phyloP scores from a whole-genome alignment of 2,888 invertebrate genomes.

The Heliconius ethilla region DNA sequence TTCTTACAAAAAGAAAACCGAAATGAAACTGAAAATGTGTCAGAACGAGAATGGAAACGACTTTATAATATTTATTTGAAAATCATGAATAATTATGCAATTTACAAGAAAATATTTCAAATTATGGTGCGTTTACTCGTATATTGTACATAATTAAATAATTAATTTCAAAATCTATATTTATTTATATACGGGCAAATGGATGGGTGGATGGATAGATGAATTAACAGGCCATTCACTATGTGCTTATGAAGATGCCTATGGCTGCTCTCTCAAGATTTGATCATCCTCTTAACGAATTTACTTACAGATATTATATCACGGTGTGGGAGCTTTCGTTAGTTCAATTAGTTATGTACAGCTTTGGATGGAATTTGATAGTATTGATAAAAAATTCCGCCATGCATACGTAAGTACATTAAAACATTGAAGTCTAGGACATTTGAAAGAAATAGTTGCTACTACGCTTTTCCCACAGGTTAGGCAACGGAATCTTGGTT shows the following conservation, averaged over 20 bases:
- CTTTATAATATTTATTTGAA: not conserved
- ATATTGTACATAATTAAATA: not conserved
- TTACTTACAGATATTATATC: not conserved
- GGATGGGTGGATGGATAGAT: too few relatives aligned
- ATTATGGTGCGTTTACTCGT: not conserved
- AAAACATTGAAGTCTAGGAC: not conserved
- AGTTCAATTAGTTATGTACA: not conserved
- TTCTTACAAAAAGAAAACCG: not conserved
- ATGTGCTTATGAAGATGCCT: too few relatives aligned
- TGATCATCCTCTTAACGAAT: not conserved
- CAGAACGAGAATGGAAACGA: conserved; percentile 2
- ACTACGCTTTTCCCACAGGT: too few relatives aligned
- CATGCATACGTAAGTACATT: not conserved
- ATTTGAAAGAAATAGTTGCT: too few relatives aligned
- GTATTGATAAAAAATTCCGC: not conserved
- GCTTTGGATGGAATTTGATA: conserved; percentile 14
- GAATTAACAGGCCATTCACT: too few relatives aligned
- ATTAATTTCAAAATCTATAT: too few relatives aligned
- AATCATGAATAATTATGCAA: not conserved
- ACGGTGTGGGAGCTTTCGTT: not conserved
- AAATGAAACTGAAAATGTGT: not conserved
- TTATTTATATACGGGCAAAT: too few relatives aligned
- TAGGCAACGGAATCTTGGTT: too few relatives aligned
- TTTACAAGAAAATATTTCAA: conserved; percentile 16
- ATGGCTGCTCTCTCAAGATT: too few relatives aligned